These are phyloP conservation scores for Clepsis dumicolana DNA, from an alignment of 2,888 invertebrate genomes.

Conservation along the genomic window DNA sequence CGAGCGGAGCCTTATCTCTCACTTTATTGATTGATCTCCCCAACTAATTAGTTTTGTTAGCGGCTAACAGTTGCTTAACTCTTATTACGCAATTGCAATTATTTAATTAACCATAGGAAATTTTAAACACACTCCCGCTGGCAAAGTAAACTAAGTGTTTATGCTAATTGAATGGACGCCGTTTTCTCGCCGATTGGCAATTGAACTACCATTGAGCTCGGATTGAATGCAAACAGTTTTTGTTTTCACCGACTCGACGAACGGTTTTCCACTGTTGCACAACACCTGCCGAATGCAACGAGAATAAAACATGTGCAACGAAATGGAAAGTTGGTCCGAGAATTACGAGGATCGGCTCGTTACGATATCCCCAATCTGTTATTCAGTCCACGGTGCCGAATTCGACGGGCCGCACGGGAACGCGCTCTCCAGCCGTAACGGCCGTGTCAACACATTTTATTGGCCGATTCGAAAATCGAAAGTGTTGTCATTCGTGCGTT, in stretches of 20 bases:
- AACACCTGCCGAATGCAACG: slow-evolving; percentile 53
- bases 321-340: slow-evolving; percentile 74
- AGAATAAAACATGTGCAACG: slow-evolving; percentile 62
- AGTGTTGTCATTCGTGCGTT: slow-evolving; percentile 62
- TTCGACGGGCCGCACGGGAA: slow-evolving; percentile 43
- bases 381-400: slow-evolving; percentile 62
- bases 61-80: slow-evolving; percentile 7
- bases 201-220: slow-evolving; percentile 41
- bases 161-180: slow-evolving; percentile 29
- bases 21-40: slow-evolving; percentile 33
- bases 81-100: slow-evolving; percentile 9
- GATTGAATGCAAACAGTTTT: slow-evolving; percentile 44
- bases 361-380: slow-evolving; percentile 51
- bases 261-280: slow-evolving; percentile 54
- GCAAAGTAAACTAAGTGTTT: slow-evolving; percentile 10
- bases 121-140: slow-evolving; percentile 8
- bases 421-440: slow-evolving; percentile 36
- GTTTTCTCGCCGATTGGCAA: slow-evolving; percentile 40
- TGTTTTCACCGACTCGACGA: slow-evolving; percentile 41
- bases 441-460: slow-evolving; percentile 47
- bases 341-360: slow-evolving; percentile 49
- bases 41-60: slow-evolving; percentile 14
- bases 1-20: slow-evolving; percentile 14
- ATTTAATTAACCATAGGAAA: slow-evolving; percentile 9
- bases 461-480: slow-evolving; percentile 65